These are phyloP conservation scores for Tachycineta bicolor DNA, from an alignment of 2,113 vertebrate genomes.

Conservation along the genomic window DNA sequence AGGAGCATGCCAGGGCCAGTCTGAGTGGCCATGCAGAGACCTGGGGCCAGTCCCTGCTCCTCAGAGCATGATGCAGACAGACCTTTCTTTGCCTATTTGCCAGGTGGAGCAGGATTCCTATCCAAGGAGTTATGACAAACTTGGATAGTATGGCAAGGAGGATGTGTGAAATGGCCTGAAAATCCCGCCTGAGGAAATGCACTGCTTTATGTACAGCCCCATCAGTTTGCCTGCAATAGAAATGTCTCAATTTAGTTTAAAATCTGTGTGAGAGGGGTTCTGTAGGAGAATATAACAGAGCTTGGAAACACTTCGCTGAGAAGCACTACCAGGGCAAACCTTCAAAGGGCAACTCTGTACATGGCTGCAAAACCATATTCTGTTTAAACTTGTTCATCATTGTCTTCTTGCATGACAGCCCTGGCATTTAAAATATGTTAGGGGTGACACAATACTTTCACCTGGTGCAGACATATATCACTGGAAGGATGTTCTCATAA, in stretches of 20 bases:
- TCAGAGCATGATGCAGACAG: background rate
- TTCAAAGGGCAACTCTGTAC: constrained; percentile 42
- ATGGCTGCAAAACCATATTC: constrained; percentile 54
- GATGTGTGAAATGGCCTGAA: background rate
- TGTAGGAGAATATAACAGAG: background rate
- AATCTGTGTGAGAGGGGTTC: background rate
- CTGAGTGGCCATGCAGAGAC: background rate
- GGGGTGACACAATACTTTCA: constrained; percentile 50
- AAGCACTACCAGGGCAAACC: background rate
- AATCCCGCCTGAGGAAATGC: background rate
- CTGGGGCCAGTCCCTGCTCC: background rate
- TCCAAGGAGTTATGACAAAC: background rate
- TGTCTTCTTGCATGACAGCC: constrained; percentile 54
- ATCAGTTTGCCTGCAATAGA: background rate
- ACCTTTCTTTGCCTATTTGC: background rate
- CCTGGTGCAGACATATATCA: constrained; percentile 62
- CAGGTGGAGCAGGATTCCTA: background rate
- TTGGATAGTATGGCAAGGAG: background rate
- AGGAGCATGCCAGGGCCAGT: background rate
- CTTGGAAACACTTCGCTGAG: background rate
- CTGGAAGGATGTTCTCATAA: constrained; percentile 66
- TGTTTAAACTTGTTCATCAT: constrained; percentile 73
- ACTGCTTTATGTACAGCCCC: background rate
- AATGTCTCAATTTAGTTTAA: background rate
- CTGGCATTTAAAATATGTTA: constrained; percentile 63